Evolutionary conservation across 2,113 vertebrate genomes (phyloP).

Genomic region (Nyctereutes procyonoides): DNA sequence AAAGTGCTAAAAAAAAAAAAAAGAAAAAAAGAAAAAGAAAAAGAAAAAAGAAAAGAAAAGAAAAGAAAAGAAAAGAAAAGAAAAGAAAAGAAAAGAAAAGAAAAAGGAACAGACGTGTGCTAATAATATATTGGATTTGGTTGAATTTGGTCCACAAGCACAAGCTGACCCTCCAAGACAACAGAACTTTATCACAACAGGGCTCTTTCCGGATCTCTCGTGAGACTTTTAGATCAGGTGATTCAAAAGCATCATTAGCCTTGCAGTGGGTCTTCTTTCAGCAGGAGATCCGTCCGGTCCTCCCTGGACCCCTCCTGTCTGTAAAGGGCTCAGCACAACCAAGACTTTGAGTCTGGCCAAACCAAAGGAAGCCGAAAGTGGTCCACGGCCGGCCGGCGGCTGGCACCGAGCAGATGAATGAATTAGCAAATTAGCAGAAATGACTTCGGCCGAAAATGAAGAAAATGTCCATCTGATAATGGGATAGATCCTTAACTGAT

Average conservation of each 20-base stretch:
- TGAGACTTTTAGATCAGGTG: neutral
- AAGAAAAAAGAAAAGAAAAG: too few relatives aligned
- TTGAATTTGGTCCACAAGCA: neutral
- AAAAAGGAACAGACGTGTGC: too few relatives aligned
- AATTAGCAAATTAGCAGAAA: slow-evolving; percentile 69
- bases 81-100: too few relatives aligned
- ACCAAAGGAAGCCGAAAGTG: neutral
- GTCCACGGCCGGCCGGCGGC: neutral
- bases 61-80: too few relatives aligned
- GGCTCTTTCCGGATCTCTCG: neutral
- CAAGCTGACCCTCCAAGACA: neutral
- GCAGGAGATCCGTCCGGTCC: too few relatives aligned
- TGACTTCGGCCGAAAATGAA: neutral
- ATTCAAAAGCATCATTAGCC: neutral
- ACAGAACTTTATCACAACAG: neutral
- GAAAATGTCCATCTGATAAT: neutral
- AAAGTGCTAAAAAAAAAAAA: neutral
- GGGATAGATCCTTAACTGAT: neutral
- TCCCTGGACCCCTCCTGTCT: neutral
- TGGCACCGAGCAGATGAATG: slow-evolving; percentile 12
- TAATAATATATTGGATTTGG: neutral
- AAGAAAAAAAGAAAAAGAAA: too few relatives aligned
- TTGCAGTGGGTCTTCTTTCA: neutral
- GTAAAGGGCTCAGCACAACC: neutral
- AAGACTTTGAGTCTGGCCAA: neutral